Percentiles rank a stretch among this genome's conserved stretches.
phyloP scores from a whole-genome alignment of 1,140 invertebrate species.

The Drosophila hydei region DNA sequence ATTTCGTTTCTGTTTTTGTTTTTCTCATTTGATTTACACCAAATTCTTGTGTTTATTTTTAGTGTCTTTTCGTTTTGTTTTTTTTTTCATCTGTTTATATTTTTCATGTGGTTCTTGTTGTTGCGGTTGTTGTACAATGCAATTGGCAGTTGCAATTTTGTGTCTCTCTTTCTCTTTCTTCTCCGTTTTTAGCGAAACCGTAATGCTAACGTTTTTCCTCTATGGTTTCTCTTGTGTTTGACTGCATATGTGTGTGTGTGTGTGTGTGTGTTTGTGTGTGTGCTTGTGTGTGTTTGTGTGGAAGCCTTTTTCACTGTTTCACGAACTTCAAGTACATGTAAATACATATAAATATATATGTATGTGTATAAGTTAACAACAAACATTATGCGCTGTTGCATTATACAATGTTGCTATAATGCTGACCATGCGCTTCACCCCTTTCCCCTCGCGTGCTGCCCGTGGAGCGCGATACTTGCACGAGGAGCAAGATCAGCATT shows the following conservation, averaged over 20 bases:
- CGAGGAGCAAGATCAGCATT: no score
- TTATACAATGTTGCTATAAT: no score
- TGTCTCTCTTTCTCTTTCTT: conserved; percentile 31
- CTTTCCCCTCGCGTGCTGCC: no score
- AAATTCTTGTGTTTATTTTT: conserved; percentile 44
- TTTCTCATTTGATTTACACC: conserved; percentile 21
- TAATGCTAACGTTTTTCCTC: conserved; percentile 15
- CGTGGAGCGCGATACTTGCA: no score
- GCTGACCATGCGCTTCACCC: no score
- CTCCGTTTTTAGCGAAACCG: conserved; percentile 32
- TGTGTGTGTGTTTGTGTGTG: background rate
- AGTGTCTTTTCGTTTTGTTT: conserved; percentile 41
- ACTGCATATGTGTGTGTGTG: background rate
- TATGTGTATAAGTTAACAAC: conserved; percentile 19
- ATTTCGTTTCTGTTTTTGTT: conserved; percentile 20
- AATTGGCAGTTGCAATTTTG: conserved; percentile 72
- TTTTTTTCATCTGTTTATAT: conserved; percentile 4
- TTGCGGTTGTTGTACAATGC: conserved; percentile 62
- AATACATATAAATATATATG: conserved; percentile 21
- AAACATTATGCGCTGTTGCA: no score
- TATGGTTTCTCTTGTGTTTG: conserved; percentile 34
- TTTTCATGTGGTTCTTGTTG: conserved; percentile 24
- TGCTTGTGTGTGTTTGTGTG: conserved; percentile 24
- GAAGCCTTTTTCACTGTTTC: conserved; percentile 39
- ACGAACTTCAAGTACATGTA: conserved; percentile 23